These are phyloP conservation scores for Brevimyrus niger DNA, from an alignment of 2,113 vertebrate genomes.

Conservation along the genomic window DNA sequence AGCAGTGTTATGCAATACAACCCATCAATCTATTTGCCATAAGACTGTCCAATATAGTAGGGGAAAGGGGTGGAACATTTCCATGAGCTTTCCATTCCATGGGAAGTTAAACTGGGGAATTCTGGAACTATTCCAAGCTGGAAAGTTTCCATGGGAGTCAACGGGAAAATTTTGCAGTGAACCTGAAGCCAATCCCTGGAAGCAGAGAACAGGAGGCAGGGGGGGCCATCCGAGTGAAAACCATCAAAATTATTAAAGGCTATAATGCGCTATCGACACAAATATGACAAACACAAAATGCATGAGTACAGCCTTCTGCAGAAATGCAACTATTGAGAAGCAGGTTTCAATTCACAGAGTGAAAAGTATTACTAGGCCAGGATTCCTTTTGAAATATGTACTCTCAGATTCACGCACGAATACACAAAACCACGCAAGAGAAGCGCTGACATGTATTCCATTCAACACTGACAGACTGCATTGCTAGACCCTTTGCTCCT, in stretches of 20 bases:
- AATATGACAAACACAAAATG: not conserved
- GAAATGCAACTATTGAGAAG: not conserved
- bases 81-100: no score
- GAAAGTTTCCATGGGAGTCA: not conserved
- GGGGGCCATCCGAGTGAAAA: not conserved
- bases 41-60: not conserved
- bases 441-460: no score
- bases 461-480: not conserved
- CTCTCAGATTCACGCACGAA: not conserved
- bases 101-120: not conserved
- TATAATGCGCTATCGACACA: not conserved
- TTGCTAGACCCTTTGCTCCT: not conserved
- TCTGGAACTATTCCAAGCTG: not conserved
- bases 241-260: not conserved
- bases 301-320: not conserved
- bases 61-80: not conserved
- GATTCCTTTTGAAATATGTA: not conserved
- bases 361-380: not conserved
- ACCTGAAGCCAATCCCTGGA: not conserved
- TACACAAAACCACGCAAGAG: not conserved
- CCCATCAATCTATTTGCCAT: not conserved
- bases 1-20: not conserved
- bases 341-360: not conserved
- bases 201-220: not conserved
- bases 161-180: not conserved